Conservation (phyloP, 2,888 invertebrate species). For the Rutpela maculata region DNA sequence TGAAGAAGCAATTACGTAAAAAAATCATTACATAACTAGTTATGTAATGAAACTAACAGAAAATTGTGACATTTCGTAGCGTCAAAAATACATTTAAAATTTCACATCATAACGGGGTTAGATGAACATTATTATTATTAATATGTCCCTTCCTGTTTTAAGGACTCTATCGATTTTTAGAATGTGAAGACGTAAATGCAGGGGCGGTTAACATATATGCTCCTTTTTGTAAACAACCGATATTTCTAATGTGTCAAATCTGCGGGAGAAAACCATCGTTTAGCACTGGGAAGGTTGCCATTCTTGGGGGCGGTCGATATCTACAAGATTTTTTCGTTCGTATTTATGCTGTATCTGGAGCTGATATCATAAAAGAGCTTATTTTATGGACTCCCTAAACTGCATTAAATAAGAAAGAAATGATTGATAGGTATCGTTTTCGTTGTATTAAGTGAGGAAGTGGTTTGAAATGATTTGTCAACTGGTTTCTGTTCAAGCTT, state of each 20-base stretch:
- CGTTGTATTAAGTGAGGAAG: slow-evolving; percentile 10
- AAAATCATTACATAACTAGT: no score
- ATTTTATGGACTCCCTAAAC: slow-evolving; percentile 28
- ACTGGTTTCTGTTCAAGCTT: background rate
- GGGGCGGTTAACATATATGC: background rate
- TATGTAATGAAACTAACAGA: no score
- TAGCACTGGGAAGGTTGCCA: slow-evolving; percentile 7
- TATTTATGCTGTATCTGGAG: slow-evolving; percentile 9
- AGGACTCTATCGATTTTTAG: background rate
- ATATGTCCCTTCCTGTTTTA: background rate
- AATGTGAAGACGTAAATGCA: slow-evolving; percentile 11
- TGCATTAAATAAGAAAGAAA: slow-evolving; percentile 31
- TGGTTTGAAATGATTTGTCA: slow-evolving; percentile 25
- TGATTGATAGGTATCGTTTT: slow-evolving; percentile 17
- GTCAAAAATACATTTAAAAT: no score
- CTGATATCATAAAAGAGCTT: slow-evolving; percentile 19
- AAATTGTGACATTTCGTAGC: no score
- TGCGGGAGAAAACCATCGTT: slow-evolving; percentile 1
- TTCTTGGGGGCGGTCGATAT: slow-evolving; percentile 22
- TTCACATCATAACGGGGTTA: no score
- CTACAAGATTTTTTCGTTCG: slow-evolving; percentile 11
- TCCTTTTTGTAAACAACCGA: slow-evolving; percentile 27
- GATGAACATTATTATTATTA: no score
- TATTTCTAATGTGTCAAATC: slow-evolving; percentile 24
- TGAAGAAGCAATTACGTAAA: no score